phyloP scores from a whole-genome alignment of 2,797 vertebrate species.

The Orientallactaga sibirica region DNA sequence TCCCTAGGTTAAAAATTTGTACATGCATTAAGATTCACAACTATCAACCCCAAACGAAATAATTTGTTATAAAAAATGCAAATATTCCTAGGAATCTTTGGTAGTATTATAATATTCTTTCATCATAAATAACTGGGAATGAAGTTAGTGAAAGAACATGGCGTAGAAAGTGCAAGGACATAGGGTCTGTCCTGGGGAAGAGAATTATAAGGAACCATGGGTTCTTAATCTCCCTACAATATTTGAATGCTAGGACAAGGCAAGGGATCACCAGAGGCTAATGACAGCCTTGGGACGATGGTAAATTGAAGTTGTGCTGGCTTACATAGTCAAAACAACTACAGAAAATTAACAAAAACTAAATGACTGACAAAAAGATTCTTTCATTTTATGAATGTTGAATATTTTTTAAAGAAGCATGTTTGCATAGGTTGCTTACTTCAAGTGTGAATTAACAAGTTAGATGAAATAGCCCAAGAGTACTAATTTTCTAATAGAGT shows the following conservation, averaged over 20 bases:
- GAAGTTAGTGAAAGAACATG: not conserved
- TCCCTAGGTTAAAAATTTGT: not conserved
- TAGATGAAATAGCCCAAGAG: not conserved
- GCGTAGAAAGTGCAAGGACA: not conserved
- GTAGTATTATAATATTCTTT: not conserved
- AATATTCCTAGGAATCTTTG: not conserved
- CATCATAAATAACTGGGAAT: not conserved
- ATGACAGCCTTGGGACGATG: too few species aligned
- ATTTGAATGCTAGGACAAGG: too few species aligned
- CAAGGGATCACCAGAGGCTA: too few species aligned
- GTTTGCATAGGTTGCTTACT: too few species aligned
- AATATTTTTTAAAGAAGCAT: too few species aligned
- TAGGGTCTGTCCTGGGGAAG: not conserved
- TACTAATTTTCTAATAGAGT: not conserved
- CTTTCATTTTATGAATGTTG: too few species aligned
- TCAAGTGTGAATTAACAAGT: constrained; percentile 22
- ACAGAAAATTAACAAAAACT: not conserved
- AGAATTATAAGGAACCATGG: too few species aligned
- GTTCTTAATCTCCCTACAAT: too few species aligned
- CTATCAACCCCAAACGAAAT: not conserved
- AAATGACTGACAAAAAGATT: too few species aligned
- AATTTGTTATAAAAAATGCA: not conserved
- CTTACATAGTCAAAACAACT: not conserved
- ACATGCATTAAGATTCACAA: not conserved
- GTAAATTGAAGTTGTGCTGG: too few species aligned